A percentile compares a stretch with the other conserved stretches of the same genome.
These are phyloP conservation scores for Sigmodon hispidus DNA, from an alignment of 2,113 vertebrate species.

Conservation along the genomic window DNA sequence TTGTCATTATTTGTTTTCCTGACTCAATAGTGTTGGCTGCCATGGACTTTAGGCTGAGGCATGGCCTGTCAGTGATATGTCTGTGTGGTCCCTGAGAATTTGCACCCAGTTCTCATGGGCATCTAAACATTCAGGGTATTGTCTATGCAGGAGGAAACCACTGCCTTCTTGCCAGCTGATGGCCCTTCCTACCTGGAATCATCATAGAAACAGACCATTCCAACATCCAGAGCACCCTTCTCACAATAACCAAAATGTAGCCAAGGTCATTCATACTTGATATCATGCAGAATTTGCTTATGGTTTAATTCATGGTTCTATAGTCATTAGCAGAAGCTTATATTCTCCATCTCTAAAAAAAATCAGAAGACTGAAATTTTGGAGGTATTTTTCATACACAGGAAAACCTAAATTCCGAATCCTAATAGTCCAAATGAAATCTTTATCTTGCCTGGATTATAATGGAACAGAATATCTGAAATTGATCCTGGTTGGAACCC, in stretches of 20 bases:
- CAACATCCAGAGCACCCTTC: background rate
- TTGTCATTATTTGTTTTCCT: background rate
- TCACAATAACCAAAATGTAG: background rate
- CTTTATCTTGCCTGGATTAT: conserved; percentile 4
- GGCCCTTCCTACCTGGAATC: background rate
- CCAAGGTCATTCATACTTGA: background rate
- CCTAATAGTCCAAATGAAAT: background rate
- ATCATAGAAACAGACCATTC: background rate
- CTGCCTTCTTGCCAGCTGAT: background rate
- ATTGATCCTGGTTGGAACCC: background rate
- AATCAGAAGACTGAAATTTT: background rate
- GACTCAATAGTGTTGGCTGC: background rate
- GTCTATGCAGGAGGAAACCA: background rate
- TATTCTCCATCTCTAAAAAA: background rate
- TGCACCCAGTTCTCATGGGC: background rate
- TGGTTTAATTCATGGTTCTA: conserved; percentile 11
- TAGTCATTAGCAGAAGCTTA: conserved; percentile 23
- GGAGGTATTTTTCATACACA: background rate
- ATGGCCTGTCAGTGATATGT: background rate
- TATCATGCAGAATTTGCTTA: background rate
- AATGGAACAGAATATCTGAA: conserved; percentile 30
- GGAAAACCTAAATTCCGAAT: background rate
- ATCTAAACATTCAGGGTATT: background rate
- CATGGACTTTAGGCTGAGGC: background rate
- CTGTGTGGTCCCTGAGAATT: background rate